A percentile compares a stretch with the other conserved stretches of the same genome.
Evolutionary conservation across 2,113 vertebrate species (phyloP).

Genomic region (Silurus meridionalis): DNA sequence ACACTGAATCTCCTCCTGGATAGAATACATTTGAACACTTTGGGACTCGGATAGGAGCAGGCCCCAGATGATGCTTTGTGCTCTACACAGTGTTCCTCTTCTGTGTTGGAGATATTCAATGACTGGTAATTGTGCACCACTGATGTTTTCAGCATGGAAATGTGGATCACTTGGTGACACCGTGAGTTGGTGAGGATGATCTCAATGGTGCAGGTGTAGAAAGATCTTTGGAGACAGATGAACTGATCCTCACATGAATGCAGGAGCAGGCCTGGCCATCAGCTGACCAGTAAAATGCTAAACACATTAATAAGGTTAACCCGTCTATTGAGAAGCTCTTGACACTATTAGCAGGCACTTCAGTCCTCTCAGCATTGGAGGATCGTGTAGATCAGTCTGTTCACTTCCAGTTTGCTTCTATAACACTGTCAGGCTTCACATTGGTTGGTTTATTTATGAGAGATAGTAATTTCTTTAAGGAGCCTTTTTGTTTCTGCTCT

Average conservation of each 20-base stretch:
- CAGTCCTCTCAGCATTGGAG: neutral
- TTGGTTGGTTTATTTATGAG: neutral
- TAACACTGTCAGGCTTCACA: neutral
- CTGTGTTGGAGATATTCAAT: too few species aligned
- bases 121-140: too few species aligned
- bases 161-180: too few species aligned
- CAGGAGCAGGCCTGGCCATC: neutral
- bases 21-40: too few species aligned
- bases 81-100: too few species aligned
- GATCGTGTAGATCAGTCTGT: constrained; percentile 5
- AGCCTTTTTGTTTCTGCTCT: neutral
- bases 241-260: neutral
- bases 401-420: neutral
- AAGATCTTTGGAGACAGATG: too few species aligned
- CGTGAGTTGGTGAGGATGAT: too few species aligned
- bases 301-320: constrained; percentile 1
- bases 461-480: neutral
- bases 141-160: too few species aligned
- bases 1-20: too few species aligned
- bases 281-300: neutral
- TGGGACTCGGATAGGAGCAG: too few species aligned
- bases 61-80: too few species aligned
- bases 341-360: neutral
- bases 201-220: too few species aligned
- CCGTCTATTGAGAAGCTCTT: neutral